Conservation (phyloP, 1,140 invertebrate species). For the Pararge aegeria region DNA sequence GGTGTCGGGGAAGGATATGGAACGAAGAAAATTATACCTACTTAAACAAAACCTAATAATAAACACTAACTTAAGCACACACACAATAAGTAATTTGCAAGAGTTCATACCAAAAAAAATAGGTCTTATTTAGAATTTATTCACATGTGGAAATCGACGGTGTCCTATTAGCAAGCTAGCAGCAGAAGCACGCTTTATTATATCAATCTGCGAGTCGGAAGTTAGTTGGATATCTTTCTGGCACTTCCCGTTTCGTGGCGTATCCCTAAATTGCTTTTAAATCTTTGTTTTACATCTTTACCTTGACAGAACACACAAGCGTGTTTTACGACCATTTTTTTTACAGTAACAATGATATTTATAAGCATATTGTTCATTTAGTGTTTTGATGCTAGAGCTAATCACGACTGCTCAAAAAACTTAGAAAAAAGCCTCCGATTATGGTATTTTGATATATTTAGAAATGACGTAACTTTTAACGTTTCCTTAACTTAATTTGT, state of each 20-base stretch:
- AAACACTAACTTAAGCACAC: no score
- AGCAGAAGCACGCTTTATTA: conserved; percentile 16
- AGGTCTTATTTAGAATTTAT: conserved; percentile 19
- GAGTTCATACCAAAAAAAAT: no score
- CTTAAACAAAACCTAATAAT: no score
- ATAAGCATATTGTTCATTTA: conserved; percentile 57
- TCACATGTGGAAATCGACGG: conserved; percentile 11
- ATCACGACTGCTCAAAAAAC: conserved; percentile 56
- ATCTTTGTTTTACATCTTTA: conserved; percentile 59
- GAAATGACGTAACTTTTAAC: conserved; percentile 47
- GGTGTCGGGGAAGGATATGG: no score
- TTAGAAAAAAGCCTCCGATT: conserved; percentile 44
- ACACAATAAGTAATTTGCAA: no score
- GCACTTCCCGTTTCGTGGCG: conserved; percentile 57
- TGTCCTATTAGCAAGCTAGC: conserved; percentile 26
- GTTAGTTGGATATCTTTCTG: conserved; percentile 34
- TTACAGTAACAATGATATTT: conserved; percentile 64
- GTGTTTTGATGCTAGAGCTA: conserved; percentile 56
- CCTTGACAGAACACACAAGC: conserved; percentile 60
- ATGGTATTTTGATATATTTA: conserved; percentile 48
- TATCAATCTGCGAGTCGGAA: no score
- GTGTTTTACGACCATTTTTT: conserved; percentile 60
- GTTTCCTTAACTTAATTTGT: conserved; percentile 47
- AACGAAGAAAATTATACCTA: no score
- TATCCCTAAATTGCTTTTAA: conserved; percentile 60